Evolutionary conservation across 1,140 invertebrate species (phyloP), one percentile per base, ranked within the genome.

Genomic region (Tetramorium parvispinum): DNA sequence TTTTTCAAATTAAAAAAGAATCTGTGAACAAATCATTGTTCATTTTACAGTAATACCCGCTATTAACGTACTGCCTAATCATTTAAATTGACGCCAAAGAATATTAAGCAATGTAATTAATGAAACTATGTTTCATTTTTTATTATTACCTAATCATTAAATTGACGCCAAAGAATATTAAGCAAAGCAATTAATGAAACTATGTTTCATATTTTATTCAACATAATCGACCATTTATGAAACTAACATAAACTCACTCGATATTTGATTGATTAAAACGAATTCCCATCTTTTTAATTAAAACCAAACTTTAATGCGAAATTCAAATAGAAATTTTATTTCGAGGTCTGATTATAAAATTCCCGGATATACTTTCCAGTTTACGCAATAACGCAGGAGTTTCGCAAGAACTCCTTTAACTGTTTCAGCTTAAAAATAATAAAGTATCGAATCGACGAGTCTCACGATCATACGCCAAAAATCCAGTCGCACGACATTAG

Each of bases 401-500:
- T 81, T 81, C 13, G 77, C 61, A 51, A 68, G 63, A 37, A 49
- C 43, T n/a, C 27, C 24, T 61, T 75, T 40, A 43, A 59, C 18
- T 49, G 6, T 37, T 49, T 78, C 24, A 27, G 76, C 21, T 78
- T 1, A 16, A 27, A 24, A 53, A 53, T 32, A 32, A 53, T n/a
- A 13, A 70, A 70, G 46, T 51, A 11, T 53, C 21, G 55, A 43
- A 63, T 78, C 32, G 21, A 0, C 21, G 24, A 61, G n/a, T 53
- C n/a, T 59, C 37, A 18, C 55, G 79, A 49, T 49, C 7, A 6
- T 37, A 37, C n/a, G 43, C 55, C 53, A 27, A 83, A 83, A 83
- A 59, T 83, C 53, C 32, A 75, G 68, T 16, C 53, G 43, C 53
- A n/a, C 68, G 68, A 55, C 32, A 32, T 81, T 81, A 71, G 65